Base-by-base conservation (phyloP, 2,888 invertebrate species). In the Coelopa pilipes region DNA sequence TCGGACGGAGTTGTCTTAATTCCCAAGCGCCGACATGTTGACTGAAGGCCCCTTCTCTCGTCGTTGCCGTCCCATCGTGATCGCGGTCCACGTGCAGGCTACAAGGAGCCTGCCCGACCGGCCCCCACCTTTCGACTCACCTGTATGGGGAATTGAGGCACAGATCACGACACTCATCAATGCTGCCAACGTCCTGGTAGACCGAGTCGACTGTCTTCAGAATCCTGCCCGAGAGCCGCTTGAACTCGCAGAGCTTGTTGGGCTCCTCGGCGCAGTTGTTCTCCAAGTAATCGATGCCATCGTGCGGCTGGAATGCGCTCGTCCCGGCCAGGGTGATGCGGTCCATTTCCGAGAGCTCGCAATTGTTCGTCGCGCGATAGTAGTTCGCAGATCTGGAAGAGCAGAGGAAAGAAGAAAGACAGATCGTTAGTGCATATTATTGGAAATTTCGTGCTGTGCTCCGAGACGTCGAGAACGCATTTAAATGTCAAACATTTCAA, bases 211-310 rank as follows among this genome's bases (percentile, higher is more conserved):
- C 97, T 0, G 97, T 97, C 88, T 97, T 97, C 78, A 97, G 88
- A 81, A 97, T 96, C 82, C 95, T 93, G 15, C 96, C 96, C 59
- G 91, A 91, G 86, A 95, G 91, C 85, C 95, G 94, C 88, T 96
- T 96, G 89, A 97, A 97, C 88, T 97, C 96, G 89, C 97, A 97
- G 77, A 97, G 89, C 87, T 96, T 96, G 67, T 95, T 95, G n/a
- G 96, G 96, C 84, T 97, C 96, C 83, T 96, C 96, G 50, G 96
- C 95, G 87, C 96, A 96, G 87, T 96, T 95, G 88, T 96, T 96
- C 88, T 96, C 96, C 89, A 96, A 90, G 88, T 96, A 96, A 85
- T 96, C 96, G 83, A 85, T 89, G 87, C 91, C 91, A 86, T 92
- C 92, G 79, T 90, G 90, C 75, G 90, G 89, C 46, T 93, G 92